Evolutionary conservation across 2,113 vertebrate genomes (phyloP), one percentile per base, ranked within the genome.

Genomic region (Hystrix brachyura): DNA sequence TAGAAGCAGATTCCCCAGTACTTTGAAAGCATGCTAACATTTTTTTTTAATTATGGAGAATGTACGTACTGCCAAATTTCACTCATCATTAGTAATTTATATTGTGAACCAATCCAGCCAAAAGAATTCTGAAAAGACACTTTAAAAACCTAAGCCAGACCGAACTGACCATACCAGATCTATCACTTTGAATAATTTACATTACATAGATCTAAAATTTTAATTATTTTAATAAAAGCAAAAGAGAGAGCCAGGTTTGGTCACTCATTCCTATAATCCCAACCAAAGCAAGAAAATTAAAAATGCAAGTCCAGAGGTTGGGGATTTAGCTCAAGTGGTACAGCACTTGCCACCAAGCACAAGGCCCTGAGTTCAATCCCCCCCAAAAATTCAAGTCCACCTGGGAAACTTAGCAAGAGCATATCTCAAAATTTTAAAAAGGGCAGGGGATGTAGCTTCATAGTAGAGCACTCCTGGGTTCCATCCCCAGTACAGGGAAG

Each of bases 41-140:
- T 81, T 95, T 71, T 71, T 91, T 79, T 90, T n/a, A 95, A 87
- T 80, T 72, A 83, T 67, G 62, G 65, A 93, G 67, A 94, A 84
- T 71, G 34, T 53, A 64, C 46, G 27, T 86, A 65, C 67, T 79
- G 90, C 94, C 72, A 67, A 46, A 79, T 87, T 87, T 96, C 74
- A 95, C 92, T 92, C 76, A 78, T 82, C 91, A 29, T 90, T 82
- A 79, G 84, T 65, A 67, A 53, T 74, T 69, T 78, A 78, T 93
- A 51, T 53, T 89, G 48, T 67, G 74, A 96, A 84, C 29, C 29
- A 96, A 32, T 21, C 34, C 59, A 76, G 67, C 53, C 74, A 85
- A 81, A 87, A 85, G 51, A 51, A 84, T 81, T 96, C 65, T 90
- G 25, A 91, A 83, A 83, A 90, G 79, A 65, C 5, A 86, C 23